Base-by-base conservation (phyloP, 1,140 invertebrate genomes). In the Drosophila navojoa region DNA sequence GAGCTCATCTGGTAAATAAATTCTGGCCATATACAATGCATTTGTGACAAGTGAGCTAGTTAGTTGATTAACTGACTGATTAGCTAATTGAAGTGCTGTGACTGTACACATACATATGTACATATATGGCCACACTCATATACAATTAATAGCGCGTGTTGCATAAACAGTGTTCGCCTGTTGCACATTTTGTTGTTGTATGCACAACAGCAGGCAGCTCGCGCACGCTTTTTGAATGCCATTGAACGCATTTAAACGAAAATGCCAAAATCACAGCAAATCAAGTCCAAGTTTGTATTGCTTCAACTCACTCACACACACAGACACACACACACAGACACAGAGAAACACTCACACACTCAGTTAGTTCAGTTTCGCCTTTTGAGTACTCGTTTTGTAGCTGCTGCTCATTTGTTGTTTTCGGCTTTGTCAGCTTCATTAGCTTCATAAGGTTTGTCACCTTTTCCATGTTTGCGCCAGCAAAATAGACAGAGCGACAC, bases 391-490 rank as follows among this genome's bases (percentile, higher is more conserved):
- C 38, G 61, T 58, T 42, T 47, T 19, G 67, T 32, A 50, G 50
- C 45, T 64, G 50, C 45, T 38, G 49, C 19, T 66, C 45, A 45
- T 69, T 52, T 59, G n/a, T 45, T 44, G 54, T 54, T 68, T 69
- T 38, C n/a, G 64, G 52, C 66, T 73, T 72, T 57, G 57, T 73
- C 57, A 73, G 71, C 58, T 61, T 73, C 71, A 73, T 73, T 73
- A 69, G 71, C 64, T 73, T 55, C 64, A 73, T 73, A 69, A 69
- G 64, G 71, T 61, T 73, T 73, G 71, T 69, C 64, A 61, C 57
- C 57, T 73, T 57, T 38, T 50, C 64, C 64, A 69, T 71, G 69
- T 71, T 71, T 71, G 69, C 50, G 44, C 27, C 11, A 19, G 69
- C 69, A 66, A 38, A 71, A 71, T 45, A 58, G 53, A 55, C 60